Percentiles rank a stretch among this genome's conserved stretches.
Conservation (phyloP, 1,140 invertebrate genomes). For the silkworm (Bombyx mori) region DNA sequence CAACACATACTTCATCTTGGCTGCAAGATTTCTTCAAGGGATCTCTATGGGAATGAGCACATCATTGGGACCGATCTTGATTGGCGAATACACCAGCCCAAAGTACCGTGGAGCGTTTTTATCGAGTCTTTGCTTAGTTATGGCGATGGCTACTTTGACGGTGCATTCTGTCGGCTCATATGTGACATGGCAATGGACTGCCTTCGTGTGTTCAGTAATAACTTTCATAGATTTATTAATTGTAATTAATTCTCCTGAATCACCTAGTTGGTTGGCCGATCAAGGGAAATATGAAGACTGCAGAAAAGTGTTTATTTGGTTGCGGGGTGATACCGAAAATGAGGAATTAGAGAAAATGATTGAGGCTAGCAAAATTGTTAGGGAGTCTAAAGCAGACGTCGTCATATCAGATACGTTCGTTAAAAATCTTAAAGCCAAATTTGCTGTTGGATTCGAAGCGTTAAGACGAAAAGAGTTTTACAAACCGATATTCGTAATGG, state of each 20-base stretch:
- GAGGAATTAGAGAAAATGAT: conserved; percentile 31
- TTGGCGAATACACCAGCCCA: conserved; percentile 12
- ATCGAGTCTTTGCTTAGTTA: conserved; percentile 19
- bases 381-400: conserved; percentile 6
- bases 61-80: conserved; percentile 4
- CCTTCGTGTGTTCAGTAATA: conserved; percentile 16
- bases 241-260: conserved; percentile 27
- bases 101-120: conserved; percentile 19
- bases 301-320: conserved; percentile 23
- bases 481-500: conserved; percentile 8
- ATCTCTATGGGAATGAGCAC: conserved; percentile 9
- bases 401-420: not conserved
- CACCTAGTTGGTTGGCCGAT: conserved; percentile 27
- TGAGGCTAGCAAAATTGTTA: conserved; percentile 9
- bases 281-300: conserved; percentile 26
- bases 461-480: conserved; percentile 4
- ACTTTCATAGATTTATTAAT: conserved; percentile 20
- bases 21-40: conserved; percentile 9
- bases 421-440: not conserved
- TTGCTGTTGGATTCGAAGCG: too few relatives aligned
- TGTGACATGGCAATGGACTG: conserved; percentile 22
- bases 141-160: conserved; percentile 17
- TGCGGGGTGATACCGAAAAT: conserved; percentile 29
- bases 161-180: conserved; percentile 23
- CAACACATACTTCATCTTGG: conserved; percentile 4